A percentile compares a stretch with the other conserved stretches of the same genome.
Evolutionary conservation across 2,888 invertebrate species (phyloP).

Genomic region (Ectemnius lituratus): DNA sequence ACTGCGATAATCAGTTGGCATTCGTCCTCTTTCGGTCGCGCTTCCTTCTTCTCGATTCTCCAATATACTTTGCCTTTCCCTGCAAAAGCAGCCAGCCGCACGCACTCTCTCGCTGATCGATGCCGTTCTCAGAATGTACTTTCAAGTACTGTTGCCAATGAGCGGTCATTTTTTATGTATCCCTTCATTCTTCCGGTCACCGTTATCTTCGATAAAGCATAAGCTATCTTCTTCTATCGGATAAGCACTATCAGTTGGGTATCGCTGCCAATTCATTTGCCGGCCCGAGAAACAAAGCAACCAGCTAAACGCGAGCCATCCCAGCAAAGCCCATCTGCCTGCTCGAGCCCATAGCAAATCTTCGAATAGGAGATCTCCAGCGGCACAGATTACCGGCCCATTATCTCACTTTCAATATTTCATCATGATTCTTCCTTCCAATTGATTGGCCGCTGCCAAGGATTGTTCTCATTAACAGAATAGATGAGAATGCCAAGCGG

Average conservation of each 20-base stretch:
- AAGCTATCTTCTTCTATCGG: constrained; percentile 47
- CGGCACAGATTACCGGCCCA: not conserved
- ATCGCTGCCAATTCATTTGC: constrained; percentile 14
- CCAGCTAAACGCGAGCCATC: not conserved
- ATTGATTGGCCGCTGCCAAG: not conserved
- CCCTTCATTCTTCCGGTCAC: constrained; percentile 3
- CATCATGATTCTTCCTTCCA: no score
- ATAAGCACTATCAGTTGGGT: constrained; percentile 49
- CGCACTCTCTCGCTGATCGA: no score
- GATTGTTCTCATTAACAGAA: no score
- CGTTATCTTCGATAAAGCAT: constrained; percentile 53
- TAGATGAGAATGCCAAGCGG: no score
- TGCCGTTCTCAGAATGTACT: not conserved
- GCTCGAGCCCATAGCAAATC: no score
- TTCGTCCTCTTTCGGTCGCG: no score
- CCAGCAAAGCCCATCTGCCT: not conserved
- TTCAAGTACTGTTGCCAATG: constrained; percentile 15
- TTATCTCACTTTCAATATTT: not conserved
- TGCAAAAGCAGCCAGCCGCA: no score
- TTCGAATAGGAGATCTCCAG: no score
- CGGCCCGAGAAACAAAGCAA: constrained; percentile 19
- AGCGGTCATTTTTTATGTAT: not conserved
- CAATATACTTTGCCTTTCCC: no score
- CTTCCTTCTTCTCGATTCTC: no score
- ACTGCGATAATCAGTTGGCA: no score